These are phyloP conservation scores for Ischnus inquisitorius DNA, from an alignment of 2,888 invertebrate species.

Conservation along the genomic window DNA sequence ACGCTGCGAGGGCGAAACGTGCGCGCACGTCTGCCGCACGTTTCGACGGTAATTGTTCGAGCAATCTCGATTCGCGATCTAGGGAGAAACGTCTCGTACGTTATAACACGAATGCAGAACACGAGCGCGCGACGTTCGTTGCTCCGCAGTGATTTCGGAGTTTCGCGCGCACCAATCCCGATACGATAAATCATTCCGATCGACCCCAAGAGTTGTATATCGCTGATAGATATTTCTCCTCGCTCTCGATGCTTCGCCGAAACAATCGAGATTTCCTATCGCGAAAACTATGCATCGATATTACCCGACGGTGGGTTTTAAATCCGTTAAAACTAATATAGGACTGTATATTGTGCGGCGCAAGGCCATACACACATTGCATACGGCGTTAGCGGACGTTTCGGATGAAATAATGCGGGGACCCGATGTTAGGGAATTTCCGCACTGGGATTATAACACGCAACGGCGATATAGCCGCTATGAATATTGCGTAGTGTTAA, in stretches of 20 bases:
- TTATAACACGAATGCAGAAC: constrained; percentile 38
- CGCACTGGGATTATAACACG: not conserved
- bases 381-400: constrained; percentile 13
- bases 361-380: not conserved
- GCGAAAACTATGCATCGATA: constrained; percentile 46
- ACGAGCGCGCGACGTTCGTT: not conserved
- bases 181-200: constrained; percentile 33
- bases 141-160: not conserved
- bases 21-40: not conserved
- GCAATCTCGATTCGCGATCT: constrained; percentile 48
- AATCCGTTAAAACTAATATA: constrained; percentile 47
- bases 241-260: constrained; percentile 28
- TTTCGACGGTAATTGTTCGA: constrained; percentile 56
- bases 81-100: constrained; percentile 42
- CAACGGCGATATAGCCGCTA: not conserved
- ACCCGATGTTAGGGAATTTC: not conserved
- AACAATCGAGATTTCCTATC: constrained; percentile 51
- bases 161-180: not conserved
- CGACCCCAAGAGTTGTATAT: constrained; percentile 7
- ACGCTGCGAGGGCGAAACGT: constrained; percentile 5
- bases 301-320: constrained; percentile 16
- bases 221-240: constrained; percentile 41
- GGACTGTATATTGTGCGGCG: not conserved
- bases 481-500: too few relatives aligned
- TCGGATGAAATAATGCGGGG: constrained; percentile 3